These are phyloP conservation scores for Bombus superbus DNA, from an alignment of 1,140 invertebrate species.

Conservation along the genomic window DNA sequence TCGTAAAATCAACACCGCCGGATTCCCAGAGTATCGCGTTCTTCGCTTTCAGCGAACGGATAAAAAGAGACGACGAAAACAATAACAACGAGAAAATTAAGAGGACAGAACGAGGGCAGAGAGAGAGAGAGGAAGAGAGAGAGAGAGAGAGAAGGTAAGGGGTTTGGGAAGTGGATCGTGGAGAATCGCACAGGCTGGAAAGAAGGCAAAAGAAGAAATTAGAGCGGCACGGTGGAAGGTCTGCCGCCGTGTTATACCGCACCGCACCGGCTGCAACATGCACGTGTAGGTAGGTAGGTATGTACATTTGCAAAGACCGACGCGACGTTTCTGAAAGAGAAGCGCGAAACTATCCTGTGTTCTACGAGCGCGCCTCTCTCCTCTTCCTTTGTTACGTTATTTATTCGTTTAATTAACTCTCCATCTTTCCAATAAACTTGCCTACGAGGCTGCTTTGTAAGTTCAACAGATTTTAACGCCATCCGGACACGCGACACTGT, in stretches of 20 bases:
- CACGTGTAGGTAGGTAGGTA: slow-evolving; percentile 20
- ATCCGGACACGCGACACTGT: slow-evolving; percentile 69
- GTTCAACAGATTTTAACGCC: slow-evolving; percentile 73
- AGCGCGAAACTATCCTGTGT: slow-evolving; percentile 32
- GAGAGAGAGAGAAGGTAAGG: neutral
- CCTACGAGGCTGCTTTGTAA: slow-evolving; percentile 37
- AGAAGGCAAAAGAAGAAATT: slow-evolving; percentile 45
- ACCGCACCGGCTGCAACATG: neutral
- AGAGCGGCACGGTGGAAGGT: neutral
- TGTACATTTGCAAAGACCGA: slow-evolving; percentile 55
- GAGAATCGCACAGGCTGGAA: slow-evolving; percentile 39
- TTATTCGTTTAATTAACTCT: slow-evolving; percentile 81
- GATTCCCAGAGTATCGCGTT: slow-evolving; percentile 43
- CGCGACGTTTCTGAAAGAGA: slow-evolving; percentile 57
- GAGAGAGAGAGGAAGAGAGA: neutral
- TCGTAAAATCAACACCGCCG: slow-evolving; percentile 26
- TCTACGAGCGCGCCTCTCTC: neutral
- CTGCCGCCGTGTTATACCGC: neutral
- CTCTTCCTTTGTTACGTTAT: slow-evolving; percentile 76
- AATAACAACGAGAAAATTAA: slow-evolving; percentile 44
- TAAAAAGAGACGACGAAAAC: neutral
- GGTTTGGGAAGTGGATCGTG: slow-evolving; percentile 38
- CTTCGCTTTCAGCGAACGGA: neutral
- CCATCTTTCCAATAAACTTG: slow-evolving; percentile 73
- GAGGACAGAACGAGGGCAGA: slow-evolving; percentile 17